Conservation (phyloP, 2,888 invertebrate genomes). For the Hypolimnas misippus region DNA sequence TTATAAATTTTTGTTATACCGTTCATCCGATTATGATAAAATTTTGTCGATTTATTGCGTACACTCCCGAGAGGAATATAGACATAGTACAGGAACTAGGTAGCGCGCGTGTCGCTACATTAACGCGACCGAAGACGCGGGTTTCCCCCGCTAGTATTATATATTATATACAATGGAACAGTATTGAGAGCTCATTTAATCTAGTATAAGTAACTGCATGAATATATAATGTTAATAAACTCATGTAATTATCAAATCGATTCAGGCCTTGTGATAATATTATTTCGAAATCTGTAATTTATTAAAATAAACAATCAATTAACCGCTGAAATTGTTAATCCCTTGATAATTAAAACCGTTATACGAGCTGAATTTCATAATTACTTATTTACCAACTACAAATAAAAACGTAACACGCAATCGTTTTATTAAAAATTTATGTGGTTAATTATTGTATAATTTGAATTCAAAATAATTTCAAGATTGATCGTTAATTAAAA, state of each 20-base stretch:
- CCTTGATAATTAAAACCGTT: neutral
- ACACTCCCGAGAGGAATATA: too few species aligned
- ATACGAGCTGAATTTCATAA: neutral
- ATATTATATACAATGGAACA: too few species aligned
- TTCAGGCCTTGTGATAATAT: neutral
- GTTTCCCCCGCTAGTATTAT: too few species aligned
- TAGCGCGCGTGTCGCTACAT: too few species aligned
- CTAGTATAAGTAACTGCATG: neutral
- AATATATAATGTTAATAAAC: neutral
- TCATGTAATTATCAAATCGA: constrained; percentile 5
- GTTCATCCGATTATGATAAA: too few species aligned
- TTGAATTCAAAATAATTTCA: constrained; percentile 7
- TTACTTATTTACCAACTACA: neutral
- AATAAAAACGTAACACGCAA: neutral
- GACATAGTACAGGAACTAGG: too few species aligned
- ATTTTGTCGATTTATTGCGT: too few species aligned
- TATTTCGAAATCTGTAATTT: neutral
- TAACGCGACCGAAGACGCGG: too few species aligned
- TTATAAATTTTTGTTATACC: too few species aligned
- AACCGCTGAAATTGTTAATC: neutral
- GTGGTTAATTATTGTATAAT: constrained; percentile 12
- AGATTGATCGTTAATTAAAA: constrained; percentile 20
- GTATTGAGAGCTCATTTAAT: neutral
- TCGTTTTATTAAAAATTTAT: neutral
- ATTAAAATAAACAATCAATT: constrained; percentile 7